Conservation (phyloP, 1,140 invertebrate genomes). For the Drosophila burlai region DNA sequence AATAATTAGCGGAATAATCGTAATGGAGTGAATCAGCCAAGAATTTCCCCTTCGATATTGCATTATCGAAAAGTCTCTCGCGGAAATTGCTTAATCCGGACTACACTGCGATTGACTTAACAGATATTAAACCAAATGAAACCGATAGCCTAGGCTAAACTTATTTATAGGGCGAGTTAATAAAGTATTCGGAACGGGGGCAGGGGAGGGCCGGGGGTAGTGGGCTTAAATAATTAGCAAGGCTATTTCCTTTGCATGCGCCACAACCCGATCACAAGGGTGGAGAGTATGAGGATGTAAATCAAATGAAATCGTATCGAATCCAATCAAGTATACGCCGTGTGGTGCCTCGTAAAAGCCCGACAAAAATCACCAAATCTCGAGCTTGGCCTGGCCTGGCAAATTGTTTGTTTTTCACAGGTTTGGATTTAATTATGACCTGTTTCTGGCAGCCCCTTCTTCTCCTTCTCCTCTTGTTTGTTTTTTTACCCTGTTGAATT, state of each 20-base stretch:
- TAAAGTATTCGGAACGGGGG: not conserved
- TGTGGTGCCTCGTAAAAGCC: conserved; percentile 54
- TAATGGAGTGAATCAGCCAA: conserved; percentile 31
- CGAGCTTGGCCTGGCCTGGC: conserved; percentile 24
- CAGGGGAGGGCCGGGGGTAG: not conserved
- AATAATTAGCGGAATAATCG: conserved; percentile 26
- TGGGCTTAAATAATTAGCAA: conserved; percentile 54
- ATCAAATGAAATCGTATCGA: conserved; percentile 80
- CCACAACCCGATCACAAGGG: conserved; percentile 40
- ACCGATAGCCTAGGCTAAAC: conserved; percentile 7
- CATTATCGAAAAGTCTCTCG: not conserved
- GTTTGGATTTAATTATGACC: conserved; percentile 67
- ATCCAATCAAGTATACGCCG: conserved; percentile 66
- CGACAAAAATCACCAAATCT: conserved; percentile 35
- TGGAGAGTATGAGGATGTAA: conserved; percentile 69
- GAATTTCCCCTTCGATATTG: conserved; percentile 16
- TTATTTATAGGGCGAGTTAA: conserved; percentile 38
- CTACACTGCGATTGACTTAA: conserved; percentile 2
- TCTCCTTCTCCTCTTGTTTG: not conserved
- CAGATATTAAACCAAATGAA: conserved; percentile 2
- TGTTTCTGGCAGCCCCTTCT: conserved; percentile 38
- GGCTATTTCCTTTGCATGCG: conserved; percentile 43
- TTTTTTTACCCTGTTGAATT: conserved; percentile 52
- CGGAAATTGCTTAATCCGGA: not conserved
- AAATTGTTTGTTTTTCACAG: conserved; percentile 40